phyloP scores from a whole-genome alignment of 2,888 invertebrate species.

The Hirtodrosophila duncani region DNA sequence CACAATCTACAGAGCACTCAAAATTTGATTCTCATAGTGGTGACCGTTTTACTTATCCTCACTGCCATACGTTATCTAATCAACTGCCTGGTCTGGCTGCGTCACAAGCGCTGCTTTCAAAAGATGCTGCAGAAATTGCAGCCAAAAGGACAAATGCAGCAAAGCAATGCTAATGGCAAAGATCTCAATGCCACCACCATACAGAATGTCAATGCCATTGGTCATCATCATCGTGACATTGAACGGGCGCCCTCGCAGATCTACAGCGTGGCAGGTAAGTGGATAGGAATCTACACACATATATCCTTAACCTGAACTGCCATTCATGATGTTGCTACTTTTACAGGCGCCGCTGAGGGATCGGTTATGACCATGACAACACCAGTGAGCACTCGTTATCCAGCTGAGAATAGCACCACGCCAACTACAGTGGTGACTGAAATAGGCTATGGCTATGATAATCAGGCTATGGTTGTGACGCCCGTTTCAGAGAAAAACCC shows the following conservation, averaged over 20 bases:
- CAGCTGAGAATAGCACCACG: constrained; percentile 86
- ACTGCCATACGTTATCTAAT: constrained; percentile 60
- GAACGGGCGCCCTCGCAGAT: constrained; percentile 75
- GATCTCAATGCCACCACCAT: constrained; percentile 72
- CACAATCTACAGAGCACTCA: constrained; percentile 65
- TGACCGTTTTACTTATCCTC: constrained; percentile 62
- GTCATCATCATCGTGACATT: constrained; percentile 55
- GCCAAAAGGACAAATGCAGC: constrained; percentile 37
- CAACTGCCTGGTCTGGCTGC: constrained; percentile 65
- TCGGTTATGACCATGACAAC: constrained; percentile 85
- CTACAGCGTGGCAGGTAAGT: constrained; percentile 74
- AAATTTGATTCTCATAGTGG: constrained; percentile 61
- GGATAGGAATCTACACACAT: too few relatives aligned
- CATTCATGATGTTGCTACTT: constrained; percentile 6
- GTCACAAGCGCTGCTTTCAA: constrained; percentile 52
- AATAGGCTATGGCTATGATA: constrained; percentile 85
- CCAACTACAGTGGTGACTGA: constrained; percentile 82
- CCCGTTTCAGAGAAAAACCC: constrained; percentile 76
- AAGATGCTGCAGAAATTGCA: constrained; percentile 56
- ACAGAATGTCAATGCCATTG: constrained; percentile 71
- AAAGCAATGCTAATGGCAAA: constrained; percentile 52
- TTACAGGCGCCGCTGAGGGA: constrained; percentile 80
- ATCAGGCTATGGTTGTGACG: constrained; percentile 86
- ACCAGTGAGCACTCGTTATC: constrained; percentile 84
- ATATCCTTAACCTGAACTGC: not conserved